These are phyloP conservation scores for Monochamus saltuarius DNA, from an alignment of 1,140 invertebrate species.

Conservation along the genomic window DNA sequence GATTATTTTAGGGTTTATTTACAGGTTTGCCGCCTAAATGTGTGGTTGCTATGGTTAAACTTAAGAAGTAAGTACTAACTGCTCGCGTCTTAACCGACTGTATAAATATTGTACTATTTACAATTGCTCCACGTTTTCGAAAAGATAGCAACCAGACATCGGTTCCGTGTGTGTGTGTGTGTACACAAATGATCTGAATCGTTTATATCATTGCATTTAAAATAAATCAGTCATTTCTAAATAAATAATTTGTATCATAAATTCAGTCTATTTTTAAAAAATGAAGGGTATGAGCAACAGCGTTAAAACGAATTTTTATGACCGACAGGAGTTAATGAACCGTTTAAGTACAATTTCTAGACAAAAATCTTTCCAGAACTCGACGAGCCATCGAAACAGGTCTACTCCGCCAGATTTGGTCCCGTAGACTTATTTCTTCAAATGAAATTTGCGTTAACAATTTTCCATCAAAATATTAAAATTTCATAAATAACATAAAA, in stretches of 20 bases:
- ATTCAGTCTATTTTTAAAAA: slow-evolving; percentile 30
- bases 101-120: slow-evolving; percentile 13
- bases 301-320: slow-evolving; percentile 17
- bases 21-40: slow-evolving; percentile 13
- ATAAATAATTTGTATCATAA: slow-evolving; percentile 30
- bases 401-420: too few species aligned
- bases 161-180: background rate
- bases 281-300: slow-evolving; percentile 17
- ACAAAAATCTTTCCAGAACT: slow-evolving; percentile 9
- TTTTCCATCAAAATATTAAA: too few species aligned
- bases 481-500: too few species aligned
- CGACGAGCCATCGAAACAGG: too few species aligned
- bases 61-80: slow-evolving; percentile 9
- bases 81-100: slow-evolving; percentile 1
- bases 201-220: slow-evolving; percentile 17
- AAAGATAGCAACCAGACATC: slow-evolving; percentile 14
- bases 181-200: background rate
- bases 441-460: too few species aligned
- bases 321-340: slow-evolving; percentile 11
- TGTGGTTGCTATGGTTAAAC: slow-evolving; percentile 13
- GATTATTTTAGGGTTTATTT: background rate
- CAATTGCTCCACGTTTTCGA: background rate
- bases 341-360: slow-evolving; percentile 9
- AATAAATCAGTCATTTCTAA: slow-evolving; percentile 29
- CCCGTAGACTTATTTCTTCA: too few species aligned